A percentile compares a stretch with the other conserved stretches of the same genome.
phyloP scores from a whole-genome alignment of 2,113 vertebrate genomes.

The rabbit (Oryctolagus cuniculus) region mOryCun1.1 NC_091443.1:12087001-12087500 shows the following conservation, averaged over 20 bases:
- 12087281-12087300: slow-evolving; percentile 95
- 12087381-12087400: neutral
- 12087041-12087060: neutral
- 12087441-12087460: no score
- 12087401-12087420: neutral
- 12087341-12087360: slow-evolving; percentile 95
- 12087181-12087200: neutral
- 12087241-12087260: slow-evolving; percentile 97
- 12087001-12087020: neutral
- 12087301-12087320: slow-evolving; percentile 98
- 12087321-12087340: slow-evolving; percentile 98
- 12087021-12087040: no score
- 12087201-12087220: fast-evolving
- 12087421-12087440: fast-evolving
- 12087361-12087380: slow-evolving; percentile 95
- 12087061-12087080: neutral
- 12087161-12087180: neutral
- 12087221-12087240: slow-evolving; percentile 78
- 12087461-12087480: no score
- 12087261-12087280: slow-evolving; percentile 96
- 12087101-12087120: neutral
- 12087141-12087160: fast-evolving
- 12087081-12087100: no score
- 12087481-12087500: no score
- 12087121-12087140: neutral